Conservation (phyloP, 2,888 invertebrate species). For the Scaptomyza parva region DNA sequence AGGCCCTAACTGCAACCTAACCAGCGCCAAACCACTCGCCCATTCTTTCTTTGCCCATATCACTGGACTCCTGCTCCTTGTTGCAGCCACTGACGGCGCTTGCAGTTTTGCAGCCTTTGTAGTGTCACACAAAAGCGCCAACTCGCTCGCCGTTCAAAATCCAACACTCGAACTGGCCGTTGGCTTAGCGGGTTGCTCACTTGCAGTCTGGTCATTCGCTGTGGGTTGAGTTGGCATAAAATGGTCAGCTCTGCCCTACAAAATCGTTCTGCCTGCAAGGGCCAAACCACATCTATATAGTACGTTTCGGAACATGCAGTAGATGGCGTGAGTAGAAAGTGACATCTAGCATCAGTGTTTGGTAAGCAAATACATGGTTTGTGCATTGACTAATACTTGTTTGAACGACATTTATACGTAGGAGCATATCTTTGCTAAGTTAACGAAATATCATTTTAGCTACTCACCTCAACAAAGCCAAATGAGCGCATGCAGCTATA, state of each 20-base stretch:
- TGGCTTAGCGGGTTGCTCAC: constrained; percentile 21
- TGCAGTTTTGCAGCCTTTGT: constrained; percentile 65
- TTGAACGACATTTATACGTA: neutral
- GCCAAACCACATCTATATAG: neutral
- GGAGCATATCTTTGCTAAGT: neutral
- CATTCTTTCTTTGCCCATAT: neutral
- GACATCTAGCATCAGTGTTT: constrained; percentile 19
- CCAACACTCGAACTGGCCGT: constrained; percentile 26
- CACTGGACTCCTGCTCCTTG: neutral
- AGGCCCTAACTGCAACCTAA: constrained; percentile 51
- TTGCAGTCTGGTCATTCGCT: neutral
- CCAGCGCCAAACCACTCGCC: too few relatives aligned
- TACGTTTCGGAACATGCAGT: neutral
- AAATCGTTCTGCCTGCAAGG: neutral
- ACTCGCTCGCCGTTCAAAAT: constrained; percentile 49
- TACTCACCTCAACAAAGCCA: neutral
- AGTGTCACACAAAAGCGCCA: constrained; percentile 73
- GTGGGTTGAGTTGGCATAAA: neutral
- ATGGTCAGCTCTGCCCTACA: constrained; percentile 20
- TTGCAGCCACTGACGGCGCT: neutral
- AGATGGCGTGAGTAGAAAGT: constrained; percentile 8
- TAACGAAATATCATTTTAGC: neutral
- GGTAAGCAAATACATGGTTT: accelerated
- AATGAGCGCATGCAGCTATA: neutral
- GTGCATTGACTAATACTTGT: constrained; percentile 3